These are phyloP conservation scores for Hirundo rustica DNA, from an alignment of 2,797 vertebrate species.

Conservation along the genomic window DNA sequence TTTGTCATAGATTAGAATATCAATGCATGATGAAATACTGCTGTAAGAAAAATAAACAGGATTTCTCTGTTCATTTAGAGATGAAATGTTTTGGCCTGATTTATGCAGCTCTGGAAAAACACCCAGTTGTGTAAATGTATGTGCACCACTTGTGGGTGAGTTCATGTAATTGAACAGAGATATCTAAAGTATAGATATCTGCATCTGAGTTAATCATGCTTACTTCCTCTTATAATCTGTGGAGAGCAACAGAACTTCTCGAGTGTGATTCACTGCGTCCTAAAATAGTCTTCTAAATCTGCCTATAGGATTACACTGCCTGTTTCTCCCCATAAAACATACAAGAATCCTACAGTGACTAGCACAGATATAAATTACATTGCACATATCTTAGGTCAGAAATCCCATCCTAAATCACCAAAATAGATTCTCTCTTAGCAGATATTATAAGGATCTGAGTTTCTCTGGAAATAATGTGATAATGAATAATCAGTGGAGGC, in stretches of 20 bases:
- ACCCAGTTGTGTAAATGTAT: not conserved
- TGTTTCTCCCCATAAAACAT: not conserved
- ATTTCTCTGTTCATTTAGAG: not conserved
- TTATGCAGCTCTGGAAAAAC: not conserved
- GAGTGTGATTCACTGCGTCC: constrained; percentile 3
- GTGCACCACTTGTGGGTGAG: not conserved
- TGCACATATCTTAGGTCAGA: not conserved
- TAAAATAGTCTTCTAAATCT: constrained; percentile 50
- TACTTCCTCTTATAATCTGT: not conserved
- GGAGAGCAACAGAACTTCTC: constrained; percentile 5
- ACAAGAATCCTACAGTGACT: not conserved
- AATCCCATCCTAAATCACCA: not conserved
- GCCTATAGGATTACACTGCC: not conserved
- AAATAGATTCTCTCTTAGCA: not conserved
- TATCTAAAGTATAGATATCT: not conserved
- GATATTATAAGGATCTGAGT: not conserved
- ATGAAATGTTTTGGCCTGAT: not conserved
- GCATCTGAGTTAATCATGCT: not conserved
- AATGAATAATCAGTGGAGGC: not conserved
- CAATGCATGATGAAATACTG: not conserved
- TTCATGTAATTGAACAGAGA: not conserved
- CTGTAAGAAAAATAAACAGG: not conserved
- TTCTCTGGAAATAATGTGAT: not conserved
- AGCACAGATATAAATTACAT: not conserved
- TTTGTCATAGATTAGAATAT: constrained; percentile 1